Percentiles rank a stretch among this genome's conserved stretches.
phyloP scores from a whole-genome alignment of 2,888 invertebrate species.

The Phortica okadai region DNA sequence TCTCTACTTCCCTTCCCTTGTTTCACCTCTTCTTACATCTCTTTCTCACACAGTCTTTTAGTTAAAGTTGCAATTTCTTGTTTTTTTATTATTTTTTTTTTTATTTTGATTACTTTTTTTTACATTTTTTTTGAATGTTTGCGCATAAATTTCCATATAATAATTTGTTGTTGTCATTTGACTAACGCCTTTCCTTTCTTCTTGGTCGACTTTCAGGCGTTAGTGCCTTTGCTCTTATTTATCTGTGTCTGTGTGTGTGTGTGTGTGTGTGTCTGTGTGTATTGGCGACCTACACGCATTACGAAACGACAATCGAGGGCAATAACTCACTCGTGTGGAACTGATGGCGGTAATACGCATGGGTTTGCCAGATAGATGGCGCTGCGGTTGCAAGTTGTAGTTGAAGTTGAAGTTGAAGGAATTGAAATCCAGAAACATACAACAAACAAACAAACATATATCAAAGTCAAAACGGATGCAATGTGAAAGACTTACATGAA shows the following conservation, averaged over 20 bases:
- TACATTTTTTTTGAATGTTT: neutral
- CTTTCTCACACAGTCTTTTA: neutral
- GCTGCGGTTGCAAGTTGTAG: no score
- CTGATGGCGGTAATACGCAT: no score
- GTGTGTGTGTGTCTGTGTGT: neutral
- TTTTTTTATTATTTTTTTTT: constrained; percentile 37
- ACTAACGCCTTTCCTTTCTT: no score
- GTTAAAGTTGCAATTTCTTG: neutral
- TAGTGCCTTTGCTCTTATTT: neutral
- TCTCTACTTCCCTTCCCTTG: neutral
- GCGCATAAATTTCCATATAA: constrained; percentile 4
- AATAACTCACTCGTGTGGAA: neutral
- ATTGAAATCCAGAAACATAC: neutral
- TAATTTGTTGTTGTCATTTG: neutral
- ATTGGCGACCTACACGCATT: neutral
- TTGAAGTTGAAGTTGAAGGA: neutral
- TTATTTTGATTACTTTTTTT: constrained; percentile 8
- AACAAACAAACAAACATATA: neutral
- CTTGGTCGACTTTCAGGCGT: no score
- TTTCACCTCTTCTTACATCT: neutral
- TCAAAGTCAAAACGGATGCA: neutral
- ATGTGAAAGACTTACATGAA: neutral
- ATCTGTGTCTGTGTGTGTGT: neutral
- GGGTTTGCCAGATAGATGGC: no score
- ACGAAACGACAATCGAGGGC: neutral